A percentile compares a stretch with the other conserved stretches of the same genome.
phyloP scores from a whole-genome alignment of 2,797 vertebrate species.

The Scolopax bukidnonensis region DNA sequence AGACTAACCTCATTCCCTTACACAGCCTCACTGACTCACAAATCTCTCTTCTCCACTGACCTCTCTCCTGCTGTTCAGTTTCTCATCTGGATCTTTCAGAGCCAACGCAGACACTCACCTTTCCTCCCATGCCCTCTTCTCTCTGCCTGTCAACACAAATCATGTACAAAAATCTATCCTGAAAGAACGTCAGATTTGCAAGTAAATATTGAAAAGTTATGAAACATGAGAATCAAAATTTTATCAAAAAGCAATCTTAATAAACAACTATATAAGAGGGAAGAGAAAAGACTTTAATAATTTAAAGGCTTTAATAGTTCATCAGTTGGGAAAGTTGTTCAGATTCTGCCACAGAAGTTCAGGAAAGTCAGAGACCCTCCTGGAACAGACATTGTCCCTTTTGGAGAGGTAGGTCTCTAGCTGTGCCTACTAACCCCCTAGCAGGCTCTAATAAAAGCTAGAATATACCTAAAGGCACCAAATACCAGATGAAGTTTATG shows the following conservation, averaged over 20 bases:
- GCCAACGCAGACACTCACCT: neutral
- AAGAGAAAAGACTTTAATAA: neutral
- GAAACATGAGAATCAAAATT: neutral
- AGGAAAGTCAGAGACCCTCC: neutral
- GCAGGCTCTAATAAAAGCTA: neutral
- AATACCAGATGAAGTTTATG: neutral
- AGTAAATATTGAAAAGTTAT: conserved; percentile 2
- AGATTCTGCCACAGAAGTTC: neutral
- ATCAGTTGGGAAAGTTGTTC: neutral
- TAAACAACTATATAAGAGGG: neutral
- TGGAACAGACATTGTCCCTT: neutral
- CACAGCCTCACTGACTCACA: conserved; percentile 46
- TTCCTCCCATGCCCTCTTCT: conserved; percentile 46
- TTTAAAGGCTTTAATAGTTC: neutral
- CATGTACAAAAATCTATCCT: neutral
- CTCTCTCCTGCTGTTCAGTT: conserved; percentile 30
- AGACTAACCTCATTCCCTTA: conserved; percentile 37
- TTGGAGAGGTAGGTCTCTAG: neutral
- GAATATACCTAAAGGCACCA: neutral
- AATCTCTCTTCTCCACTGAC: conserved; percentile 55
- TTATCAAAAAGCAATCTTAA: neutral
- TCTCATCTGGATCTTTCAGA: conserved; percentile 11
- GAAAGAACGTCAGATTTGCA: neutral
- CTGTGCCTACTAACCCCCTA: neutral
- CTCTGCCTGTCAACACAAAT: neutral